These are phyloP conservation scores for Cryptocephalus moraei DNA, from an alignment of 2,888 invertebrate species.

Conservation along the genomic window DNA sequence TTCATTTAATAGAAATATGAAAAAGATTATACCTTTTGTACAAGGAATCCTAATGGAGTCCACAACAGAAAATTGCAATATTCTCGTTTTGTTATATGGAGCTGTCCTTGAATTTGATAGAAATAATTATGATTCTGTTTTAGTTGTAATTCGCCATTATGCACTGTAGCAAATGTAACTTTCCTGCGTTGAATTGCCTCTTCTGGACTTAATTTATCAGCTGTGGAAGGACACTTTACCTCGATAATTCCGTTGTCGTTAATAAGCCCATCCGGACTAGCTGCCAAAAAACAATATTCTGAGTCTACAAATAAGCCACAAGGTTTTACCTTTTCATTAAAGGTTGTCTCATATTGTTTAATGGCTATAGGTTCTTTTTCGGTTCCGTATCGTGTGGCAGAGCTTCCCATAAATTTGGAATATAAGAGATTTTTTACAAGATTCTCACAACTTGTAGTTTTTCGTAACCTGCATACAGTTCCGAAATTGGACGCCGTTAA, in stretches of 20 bases:
- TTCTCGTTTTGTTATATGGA: conserved; percentile 16
- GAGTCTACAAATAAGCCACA: conserved; percentile 20
- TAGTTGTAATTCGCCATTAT: conserved; percentile 12
- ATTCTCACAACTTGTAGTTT: no score
- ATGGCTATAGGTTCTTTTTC: conserved; percentile 19
- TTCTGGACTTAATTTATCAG: conserved; percentile 13
- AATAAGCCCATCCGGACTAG: conserved; percentile 22
- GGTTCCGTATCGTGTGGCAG: conserved; percentile 18
- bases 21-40: conserved; percentile 19
- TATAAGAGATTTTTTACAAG: no score
- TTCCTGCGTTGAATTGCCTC: conserved; percentile 16
- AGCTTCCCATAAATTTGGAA: conserved; percentile 17
- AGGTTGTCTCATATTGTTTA: conserved; percentile 14
- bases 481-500: no score
- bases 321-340: no score
- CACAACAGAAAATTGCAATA: conserved; percentile 22
- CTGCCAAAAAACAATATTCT: conserved; percentile 19
- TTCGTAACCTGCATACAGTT: no score
- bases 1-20: no score
- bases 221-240: conserved; percentile 23
- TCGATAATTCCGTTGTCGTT: conserved; percentile 17
- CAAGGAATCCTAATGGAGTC: conserved; percentile 18
- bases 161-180: conserved; percentile 15
- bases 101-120: conserved; percentile 24
- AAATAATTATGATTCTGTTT: no score